Conservation (phyloP, 2,888 invertebrate genomes). For the Scaptomyza cyrtandrae region DNA sequence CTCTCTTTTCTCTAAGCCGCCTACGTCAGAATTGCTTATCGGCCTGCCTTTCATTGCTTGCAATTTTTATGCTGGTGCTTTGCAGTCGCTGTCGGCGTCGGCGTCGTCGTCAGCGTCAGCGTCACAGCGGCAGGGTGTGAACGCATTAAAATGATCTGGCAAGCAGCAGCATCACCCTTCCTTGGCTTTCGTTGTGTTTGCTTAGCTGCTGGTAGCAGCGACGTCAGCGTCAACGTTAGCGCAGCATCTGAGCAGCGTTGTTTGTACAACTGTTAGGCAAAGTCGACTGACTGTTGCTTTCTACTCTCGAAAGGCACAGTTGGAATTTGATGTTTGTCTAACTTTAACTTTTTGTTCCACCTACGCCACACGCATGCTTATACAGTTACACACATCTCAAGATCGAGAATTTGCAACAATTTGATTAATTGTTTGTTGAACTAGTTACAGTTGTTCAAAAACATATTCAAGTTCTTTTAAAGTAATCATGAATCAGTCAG, state of each 20-base stretch:
- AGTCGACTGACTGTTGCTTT: constrained; percentile 56
- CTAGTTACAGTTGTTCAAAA: too few relatives aligned
- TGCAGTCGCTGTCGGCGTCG: constrained; percentile 5
- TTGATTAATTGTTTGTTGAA: background rate
- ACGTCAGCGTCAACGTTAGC: background rate
- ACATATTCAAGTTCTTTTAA: background rate
- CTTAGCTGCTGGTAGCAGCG: constrained; percentile 35
- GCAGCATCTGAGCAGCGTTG: constrained; percentile 27
- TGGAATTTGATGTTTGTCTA: constrained; percentile 25
- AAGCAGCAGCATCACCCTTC: constrained; percentile 37
- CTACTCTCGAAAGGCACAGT: constrained; percentile 20
- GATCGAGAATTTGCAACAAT: background rate
- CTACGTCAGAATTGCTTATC: constrained; percentile 54
- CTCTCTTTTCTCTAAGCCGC: constrained; percentile 19
- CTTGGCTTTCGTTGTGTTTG: constrained; percentile 23
- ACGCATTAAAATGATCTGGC: constrained; percentile 52
- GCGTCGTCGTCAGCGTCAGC: constrained; percentile 2
- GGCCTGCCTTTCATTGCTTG: constrained; percentile 39
- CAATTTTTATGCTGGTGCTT: constrained; percentile 64
- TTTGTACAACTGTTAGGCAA: constrained; percentile 58
- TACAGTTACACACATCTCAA: background rate
- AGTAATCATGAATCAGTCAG: background rate
- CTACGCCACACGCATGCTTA: background rate
- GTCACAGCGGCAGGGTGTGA: constrained; percentile 39
- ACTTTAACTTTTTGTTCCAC: constrained; percentile 18